A percentile compares a stretch with the other conserved stretches of the same genome.
Evolutionary conservation across 2,113 vertebrate genomes (phyloP).

Genomic region (Polyodon spathula): DNA sequence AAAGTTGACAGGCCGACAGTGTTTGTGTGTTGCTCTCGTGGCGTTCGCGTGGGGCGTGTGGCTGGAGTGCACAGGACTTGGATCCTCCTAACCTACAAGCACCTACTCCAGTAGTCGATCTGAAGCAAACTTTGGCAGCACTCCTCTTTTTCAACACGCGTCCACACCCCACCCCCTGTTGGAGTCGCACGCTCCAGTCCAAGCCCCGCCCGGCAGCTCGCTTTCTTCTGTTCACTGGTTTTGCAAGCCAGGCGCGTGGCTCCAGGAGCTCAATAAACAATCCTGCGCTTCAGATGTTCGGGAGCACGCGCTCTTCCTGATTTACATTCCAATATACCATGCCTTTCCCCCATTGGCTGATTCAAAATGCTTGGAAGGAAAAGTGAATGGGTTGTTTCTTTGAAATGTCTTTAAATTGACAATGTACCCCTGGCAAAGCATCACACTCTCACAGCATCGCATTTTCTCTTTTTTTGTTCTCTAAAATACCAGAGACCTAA

Average conservation of each 20-base stretch:
- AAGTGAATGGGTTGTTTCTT: slow-evolving; percentile 51
- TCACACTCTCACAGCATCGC: slow-evolving; percentile 48
- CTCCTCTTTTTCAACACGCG: slow-evolving; percentile 76
- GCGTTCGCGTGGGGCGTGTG: slow-evolving; percentile 55
- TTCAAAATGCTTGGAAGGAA: slow-evolving; percentile 49
- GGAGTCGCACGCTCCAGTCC: slow-evolving; percentile 56
- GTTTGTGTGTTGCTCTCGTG: slow-evolving; percentile 55
- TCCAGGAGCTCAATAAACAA: slow-evolving; percentile 65
- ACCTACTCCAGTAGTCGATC: slow-evolving; percentile 57
- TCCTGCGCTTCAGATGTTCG: slow-evolving; percentile 59
- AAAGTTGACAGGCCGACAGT: neutral
- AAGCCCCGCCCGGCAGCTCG: slow-evolving; percentile 63
- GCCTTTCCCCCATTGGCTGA: slow-evolving; percentile 56
- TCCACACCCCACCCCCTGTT: slow-evolving; percentile 44
- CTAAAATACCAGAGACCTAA: slow-evolving; percentile 53
- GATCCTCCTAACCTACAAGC: slow-evolving; percentile 48
- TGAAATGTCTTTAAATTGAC: slow-evolving; percentile 62
- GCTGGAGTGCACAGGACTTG: slow-evolving; percentile 29
- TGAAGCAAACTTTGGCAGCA: slow-evolving; percentile 68
- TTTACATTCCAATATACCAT: slow-evolving; percentile 65
- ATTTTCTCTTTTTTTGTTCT: slow-evolving; percentile 46
- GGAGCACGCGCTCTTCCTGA: slow-evolving; percentile 56
- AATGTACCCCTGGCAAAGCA: slow-evolving; percentile 50
- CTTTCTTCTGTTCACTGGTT: slow-evolving; percentile 47
- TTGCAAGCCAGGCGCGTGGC: slow-evolving; percentile 76